phyloP scores from a whole-genome alignment of 2,113 vertebrate genomes.

The Speoplatyrhinus poulsoni region DNA sequence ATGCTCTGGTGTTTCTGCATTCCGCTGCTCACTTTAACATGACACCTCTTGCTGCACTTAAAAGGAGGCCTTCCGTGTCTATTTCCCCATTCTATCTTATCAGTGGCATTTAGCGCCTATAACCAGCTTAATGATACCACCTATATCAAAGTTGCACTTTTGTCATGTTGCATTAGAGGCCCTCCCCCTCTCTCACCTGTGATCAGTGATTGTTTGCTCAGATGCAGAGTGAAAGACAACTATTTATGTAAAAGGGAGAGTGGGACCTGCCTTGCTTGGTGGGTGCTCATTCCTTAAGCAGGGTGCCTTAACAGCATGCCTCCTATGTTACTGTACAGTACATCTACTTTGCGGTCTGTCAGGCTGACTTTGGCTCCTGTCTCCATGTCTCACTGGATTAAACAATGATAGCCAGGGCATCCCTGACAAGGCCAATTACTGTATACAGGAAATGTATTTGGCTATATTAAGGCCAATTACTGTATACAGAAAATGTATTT shows the following conservation, averaged over 20 bases:
- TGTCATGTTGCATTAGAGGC: conserved; percentile 73
- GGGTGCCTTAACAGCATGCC: conserved; percentile 46
- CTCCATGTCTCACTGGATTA: conserved; percentile 54
- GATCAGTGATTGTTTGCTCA: conserved; percentile 73
- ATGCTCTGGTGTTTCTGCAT: conserved; percentile 36
- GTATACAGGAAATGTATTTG: no score
- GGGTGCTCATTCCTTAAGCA: conserved; percentile 61
- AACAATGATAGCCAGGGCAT: conserved; percentile 35
- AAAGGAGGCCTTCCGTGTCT: conserved; percentile 67
- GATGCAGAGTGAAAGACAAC: conserved; percentile 69
- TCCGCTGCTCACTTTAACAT: conserved; percentile 52
- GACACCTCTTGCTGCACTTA: conserved; percentile 64
- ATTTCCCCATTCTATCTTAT: conserved; percentile 74
- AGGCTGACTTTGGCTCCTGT: conserved; percentile 42
- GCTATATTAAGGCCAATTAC: no score
- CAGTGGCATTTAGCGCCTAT: conserved; percentile 69
- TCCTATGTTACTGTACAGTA: conserved; percentile 1
- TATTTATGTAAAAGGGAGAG: conserved; percentile 68
- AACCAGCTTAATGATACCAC: conserved; percentile 65
- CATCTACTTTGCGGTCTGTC: conserved; percentile 16
- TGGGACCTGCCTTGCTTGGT: conserved; percentile 49
- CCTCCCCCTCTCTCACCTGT: conserved; percentile 65
- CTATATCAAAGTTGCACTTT: conserved; percentile 77
- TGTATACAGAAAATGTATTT: no score
- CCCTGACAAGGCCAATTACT: no score